Base-by-base conservation (phyloP, 2,797 vertebrate species). In the Danio aesculapii region DNA sequence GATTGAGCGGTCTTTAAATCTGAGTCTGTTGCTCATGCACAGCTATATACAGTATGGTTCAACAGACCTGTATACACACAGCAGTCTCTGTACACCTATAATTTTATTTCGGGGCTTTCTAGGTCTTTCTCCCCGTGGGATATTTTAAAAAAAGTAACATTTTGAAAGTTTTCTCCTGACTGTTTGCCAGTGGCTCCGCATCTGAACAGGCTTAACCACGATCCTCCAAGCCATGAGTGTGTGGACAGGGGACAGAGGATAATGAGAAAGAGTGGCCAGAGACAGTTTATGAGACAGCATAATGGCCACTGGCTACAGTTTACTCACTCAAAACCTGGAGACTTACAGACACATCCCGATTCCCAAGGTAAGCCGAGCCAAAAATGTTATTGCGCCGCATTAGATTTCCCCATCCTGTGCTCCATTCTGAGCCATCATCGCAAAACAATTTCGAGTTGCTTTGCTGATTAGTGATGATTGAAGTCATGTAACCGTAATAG, bases 251-350 rank as follows among this genome's bases (percentile, higher is more conserved):
- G 21, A 55, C 41, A 53, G 53, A 57, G 53, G 39, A 82, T 70
- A 57, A 82, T 71, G 75, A 75, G 57, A 82, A 64, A 77, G 58
- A 43, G 73, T 52, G 66, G 49, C 58, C 21, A 30, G 64, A 58
- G 63, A 57, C 9, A 2, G 57, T 75, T 81, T 81, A 81, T 73
- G 62, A 66, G 71, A 66, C 50, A 55, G 52, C 62, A 68, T 59
- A 75, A 59, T 75, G 79, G 79, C 79, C 79, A 74, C 19, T 43
- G 62, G 66, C 53, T 49, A 49, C 30, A 43, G 53, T 52, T 68
- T 61, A 21, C 44, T 58, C 50, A 77, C 75, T 77, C 50, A 30
- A 67, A 77, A 77, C 75, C 75, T 57, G 4, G 9, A 77, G 44
- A 58, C 43, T 49, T 68, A 68, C 19, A 58, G 63, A 68, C 52